Evolutionary conservation across 2,888 invertebrate genomes (phyloP).

Genomic region (Chironomus tentans): DNA sequence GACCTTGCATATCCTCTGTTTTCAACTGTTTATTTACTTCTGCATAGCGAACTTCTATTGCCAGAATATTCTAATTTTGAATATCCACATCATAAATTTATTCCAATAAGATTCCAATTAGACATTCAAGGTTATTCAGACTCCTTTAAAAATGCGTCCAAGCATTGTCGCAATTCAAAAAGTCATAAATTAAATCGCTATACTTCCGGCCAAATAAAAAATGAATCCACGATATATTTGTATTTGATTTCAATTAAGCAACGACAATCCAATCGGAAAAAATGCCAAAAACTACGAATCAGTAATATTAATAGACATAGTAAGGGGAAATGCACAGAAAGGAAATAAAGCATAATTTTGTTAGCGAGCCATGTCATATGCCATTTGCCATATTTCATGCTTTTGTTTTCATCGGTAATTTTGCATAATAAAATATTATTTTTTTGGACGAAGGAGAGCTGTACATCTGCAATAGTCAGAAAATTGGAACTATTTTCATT

Average conservation of each 20-base stretch:
- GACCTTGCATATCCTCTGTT: no score
- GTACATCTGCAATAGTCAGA: neutral
- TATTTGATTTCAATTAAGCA: conserved; percentile 5
- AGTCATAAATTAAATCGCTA: no score
- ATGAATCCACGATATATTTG: neutral
- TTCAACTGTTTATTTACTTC: no score
- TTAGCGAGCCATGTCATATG: conserved; percentile 10
- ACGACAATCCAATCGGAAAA: neutral
- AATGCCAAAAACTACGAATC: neutral
- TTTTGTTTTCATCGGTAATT: conserved; percentile 7
- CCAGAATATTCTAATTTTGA: no score
- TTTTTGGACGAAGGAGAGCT: neutral
- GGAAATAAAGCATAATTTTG: conserved; percentile 14
- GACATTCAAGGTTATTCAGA: no score
- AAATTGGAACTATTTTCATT: neutral
- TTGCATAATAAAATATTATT: neutral
- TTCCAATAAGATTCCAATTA: no score
- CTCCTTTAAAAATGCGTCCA: no score
- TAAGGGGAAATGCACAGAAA: neutral
- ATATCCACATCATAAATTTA: no score
- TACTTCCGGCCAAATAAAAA: no score
- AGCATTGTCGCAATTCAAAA: no score
- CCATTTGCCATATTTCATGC: conserved; percentile 19
- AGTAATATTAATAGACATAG: neutral
- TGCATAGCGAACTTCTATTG: no score